Base-by-base conservation (phyloP, 1,140 invertebrate species). In the Drosophila teissieri region DNA sequence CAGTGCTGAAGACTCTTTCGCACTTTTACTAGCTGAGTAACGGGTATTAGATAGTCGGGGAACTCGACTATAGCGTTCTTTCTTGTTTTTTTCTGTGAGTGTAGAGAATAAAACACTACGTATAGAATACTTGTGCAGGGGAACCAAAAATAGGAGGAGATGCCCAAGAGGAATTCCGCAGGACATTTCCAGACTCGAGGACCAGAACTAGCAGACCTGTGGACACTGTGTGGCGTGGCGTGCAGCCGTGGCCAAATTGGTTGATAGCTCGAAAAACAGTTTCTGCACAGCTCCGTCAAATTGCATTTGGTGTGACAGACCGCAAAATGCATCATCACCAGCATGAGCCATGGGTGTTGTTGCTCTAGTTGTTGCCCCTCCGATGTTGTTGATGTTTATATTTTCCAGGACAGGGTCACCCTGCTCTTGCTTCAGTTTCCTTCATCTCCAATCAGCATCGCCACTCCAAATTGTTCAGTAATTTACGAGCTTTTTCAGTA, bases 301-400 rank as follows among this genome's bases (percentile, higher is more conserved):
- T 90, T 91, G 80, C 83, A 91, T 91, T 91, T 91, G 70, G 80
- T 85, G 80, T 91, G 90, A 91, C 90, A 91, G 90, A 91, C 90
- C 90, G 90, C 90, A 91, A 91, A 91, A 91, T 91, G 90, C 90
- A 91, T 91, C 90, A 91, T 91, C 90, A 90, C 90, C 85, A 91
- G 88, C 90, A 91, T 91, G 90, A 91, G 83, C 90, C 90, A 91
- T 91, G 90, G 91, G 78, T 90, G 90, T 84, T 80, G 67, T 79
- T 86, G 63, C 49, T 67, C 52, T 60, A 54, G 65, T 45, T 78
- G 45, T 73, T 74, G 56, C 51, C 57, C 49, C 44, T 74, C 36
- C 49, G 64, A 69, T 55, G 42, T 68, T 69, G 67, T 78, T 91
- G 85, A 91, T 91, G 90, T 91, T 81, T 91, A 90, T 90, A 91